Evolutionary conservation across 1,140 invertebrate genomes (phyloP).

Genomic region (Drosophila littoralis): DNA sequence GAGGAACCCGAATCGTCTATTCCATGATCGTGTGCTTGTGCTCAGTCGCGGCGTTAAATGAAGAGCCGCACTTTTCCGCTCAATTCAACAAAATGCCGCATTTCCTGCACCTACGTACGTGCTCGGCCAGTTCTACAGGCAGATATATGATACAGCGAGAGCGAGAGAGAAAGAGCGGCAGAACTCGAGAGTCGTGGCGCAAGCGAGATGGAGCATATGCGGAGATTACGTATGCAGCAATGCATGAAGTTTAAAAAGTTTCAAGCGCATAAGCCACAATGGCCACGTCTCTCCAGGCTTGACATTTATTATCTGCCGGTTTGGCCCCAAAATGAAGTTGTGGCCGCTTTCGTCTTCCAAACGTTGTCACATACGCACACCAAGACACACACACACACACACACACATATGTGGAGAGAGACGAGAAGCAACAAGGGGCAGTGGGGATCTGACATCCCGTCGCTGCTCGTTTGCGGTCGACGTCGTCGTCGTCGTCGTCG

Average conservation of each 20-base stretch:
- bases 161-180: neutral
- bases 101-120: conserved; percentile 49
- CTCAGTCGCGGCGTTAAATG: conserved; percentile 37
- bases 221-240: conserved; percentile 65
- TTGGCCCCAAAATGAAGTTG: conserved; percentile 54
- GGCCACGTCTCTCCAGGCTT: conserved; percentile 73
- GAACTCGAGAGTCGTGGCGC: neutral
- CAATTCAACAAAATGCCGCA: conserved; percentile 55
- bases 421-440: neutral
- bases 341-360: conserved; percentile 40
- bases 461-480: conserved; percentile 46
- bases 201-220: conserved; percentile 53
- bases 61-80: conserved; percentile 40
- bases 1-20: neutral
- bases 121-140: conserved; percentile 1
- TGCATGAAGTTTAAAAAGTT: conserved; percentile 73
- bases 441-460: conserved; percentile 44
- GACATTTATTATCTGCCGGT: conserved; percentile 76
- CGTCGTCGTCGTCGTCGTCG: conserved; percentile 32
- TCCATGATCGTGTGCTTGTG: conserved; percentile 27
- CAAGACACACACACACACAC: conserved; percentile 4
- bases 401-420: conserved; percentile 18
- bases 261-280: conserved; percentile 77
- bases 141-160: neutral
- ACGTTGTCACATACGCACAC: conserved; percentile 23